A percentile compares a stretch with the other conserved stretches of the same genome.
Evolutionary conservation across 2,113 vertebrate species (phyloP).

Genomic region (Gnathonemus echidnorhynchus): DNA sequence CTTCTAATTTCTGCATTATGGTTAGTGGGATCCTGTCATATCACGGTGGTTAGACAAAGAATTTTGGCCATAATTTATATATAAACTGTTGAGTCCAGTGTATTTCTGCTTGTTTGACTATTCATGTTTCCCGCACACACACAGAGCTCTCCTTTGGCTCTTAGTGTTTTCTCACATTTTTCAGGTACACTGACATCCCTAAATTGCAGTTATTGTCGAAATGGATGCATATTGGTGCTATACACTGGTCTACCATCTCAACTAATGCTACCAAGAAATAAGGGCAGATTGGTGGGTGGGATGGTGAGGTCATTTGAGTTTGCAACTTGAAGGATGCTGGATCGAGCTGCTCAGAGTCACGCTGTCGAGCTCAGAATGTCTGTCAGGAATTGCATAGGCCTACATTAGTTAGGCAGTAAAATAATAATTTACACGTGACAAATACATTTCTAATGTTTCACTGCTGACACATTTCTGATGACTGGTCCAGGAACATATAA

Average conservation of each 20-base stretch:
- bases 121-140: not conserved
- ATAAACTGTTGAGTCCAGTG: not conserved
- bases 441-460: not conserved
- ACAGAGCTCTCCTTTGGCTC: not conserved
- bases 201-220: not conserved
- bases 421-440: not conserved
- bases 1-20: not conserved
- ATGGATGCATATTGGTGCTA: not conserved
- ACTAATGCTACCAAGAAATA: not conserved
- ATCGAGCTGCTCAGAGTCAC: not conserved
- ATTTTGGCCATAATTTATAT: not conserved
- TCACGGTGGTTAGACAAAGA: not conserved
- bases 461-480: not conserved
- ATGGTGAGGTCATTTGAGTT: not conserved
- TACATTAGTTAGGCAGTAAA: not conserved
- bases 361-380: not conserved
- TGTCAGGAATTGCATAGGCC: not conserved
- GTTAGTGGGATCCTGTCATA: not conserved
- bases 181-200: not conserved
- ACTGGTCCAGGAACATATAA: not conserved
- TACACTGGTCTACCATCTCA: not conserved
- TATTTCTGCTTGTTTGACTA: not conserved
- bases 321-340: not conserved
- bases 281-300: not conserved
- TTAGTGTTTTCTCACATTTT: not conserved